These are phyloP conservation scores for Clytia hemisphaerica DNA, from an alignment of 30 jellyfish, hydroid and myxozoan species.

Conservation along the genomic window DNA sequence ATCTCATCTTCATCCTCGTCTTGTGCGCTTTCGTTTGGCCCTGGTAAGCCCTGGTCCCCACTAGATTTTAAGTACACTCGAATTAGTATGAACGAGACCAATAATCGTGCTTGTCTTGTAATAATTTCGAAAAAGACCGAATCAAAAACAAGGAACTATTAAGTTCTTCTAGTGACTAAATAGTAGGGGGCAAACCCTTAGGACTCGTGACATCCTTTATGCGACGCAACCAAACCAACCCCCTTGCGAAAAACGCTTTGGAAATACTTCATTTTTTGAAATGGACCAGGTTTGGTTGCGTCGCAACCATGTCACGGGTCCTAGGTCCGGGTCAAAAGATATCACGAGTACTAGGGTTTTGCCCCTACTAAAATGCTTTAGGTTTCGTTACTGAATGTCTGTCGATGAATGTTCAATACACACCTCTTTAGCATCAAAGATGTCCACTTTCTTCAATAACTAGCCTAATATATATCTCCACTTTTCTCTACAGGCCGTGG, in stretches of 20 bases:
- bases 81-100: no score
- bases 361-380: not conserved
- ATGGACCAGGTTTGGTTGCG: not conserved
- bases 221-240: no score
- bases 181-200: no score
- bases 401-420: not conserved
- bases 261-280: no score
- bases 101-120: no score
- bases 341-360: not conserved
- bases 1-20: constrained; percentile 55
- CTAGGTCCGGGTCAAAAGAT: not conserved
- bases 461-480: not conserved
- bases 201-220: no score
- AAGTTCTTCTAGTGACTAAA: no score
- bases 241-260: no score
- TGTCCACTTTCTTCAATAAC: not conserved
- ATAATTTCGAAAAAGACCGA: no score
- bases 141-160: no score
- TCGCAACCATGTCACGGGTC: not conserved
- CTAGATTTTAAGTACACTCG: not conserved
- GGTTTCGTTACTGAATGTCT: not conserved
- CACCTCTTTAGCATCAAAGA: not conserved
- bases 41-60: constrained; percentile 50
- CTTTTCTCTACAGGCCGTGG: constrained; percentile 47
- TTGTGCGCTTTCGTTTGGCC: constrained; percentile 88